phyloP scores from a whole-genome alignment of 2,888 invertebrate species.

The Scaptomyza tumidula region DNA sequence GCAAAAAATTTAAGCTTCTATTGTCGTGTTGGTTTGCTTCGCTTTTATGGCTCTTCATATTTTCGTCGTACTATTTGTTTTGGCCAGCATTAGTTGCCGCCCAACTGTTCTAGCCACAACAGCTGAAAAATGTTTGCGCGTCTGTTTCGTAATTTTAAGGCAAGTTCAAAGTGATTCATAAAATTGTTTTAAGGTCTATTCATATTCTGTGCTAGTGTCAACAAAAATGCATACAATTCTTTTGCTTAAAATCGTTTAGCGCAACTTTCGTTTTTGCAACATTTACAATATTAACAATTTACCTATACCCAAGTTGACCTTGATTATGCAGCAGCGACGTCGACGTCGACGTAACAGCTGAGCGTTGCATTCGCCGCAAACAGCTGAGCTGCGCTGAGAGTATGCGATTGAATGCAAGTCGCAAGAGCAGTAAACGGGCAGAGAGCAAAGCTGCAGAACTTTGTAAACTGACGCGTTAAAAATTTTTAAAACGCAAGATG shows the following conservation, averaged over 20 bases:
- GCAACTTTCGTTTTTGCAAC: slow-evolving; percentile 38
- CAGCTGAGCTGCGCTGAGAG: slow-evolving; percentile 40
- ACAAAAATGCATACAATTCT: neutral
- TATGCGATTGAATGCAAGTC: neutral
- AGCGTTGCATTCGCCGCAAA: slow-evolving; percentile 7
- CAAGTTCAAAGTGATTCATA: slow-evolving; percentile 58
- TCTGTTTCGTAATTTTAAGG: slow-evolving; percentile 77
- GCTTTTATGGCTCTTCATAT: slow-evolving; percentile 21
- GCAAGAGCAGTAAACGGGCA: slow-evolving; percentile 37
- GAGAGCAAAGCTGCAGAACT: slow-evolving; percentile 34
- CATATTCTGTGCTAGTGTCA: neutral
- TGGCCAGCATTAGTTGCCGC: slow-evolving; percentile 65
- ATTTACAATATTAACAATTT: slow-evolving; percentile 16
- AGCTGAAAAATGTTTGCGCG: slow-evolving; percentile 73
- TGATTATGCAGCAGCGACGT: slow-evolving; percentile 31
- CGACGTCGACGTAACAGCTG: slow-evolving; percentile 47
- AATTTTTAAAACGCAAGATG: slow-evolving; percentile 38
- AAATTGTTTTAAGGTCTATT: neutral
- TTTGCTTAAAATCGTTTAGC: neutral
- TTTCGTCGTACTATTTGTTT: slow-evolving; percentile 40
- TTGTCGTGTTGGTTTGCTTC: slow-evolving; percentile 23
- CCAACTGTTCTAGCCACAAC: slow-evolving; percentile 52
- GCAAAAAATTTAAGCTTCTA: slow-evolving; percentile 53
- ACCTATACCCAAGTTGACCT: slow-evolving; percentile 40
- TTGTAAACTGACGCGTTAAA: slow-evolving; percentile 13